A percentile compares a stretch with the other conserved stretches of the same genome.
Conservation (phyloP, 2,888 invertebrate species). For the Idaea biselata region DNA sequence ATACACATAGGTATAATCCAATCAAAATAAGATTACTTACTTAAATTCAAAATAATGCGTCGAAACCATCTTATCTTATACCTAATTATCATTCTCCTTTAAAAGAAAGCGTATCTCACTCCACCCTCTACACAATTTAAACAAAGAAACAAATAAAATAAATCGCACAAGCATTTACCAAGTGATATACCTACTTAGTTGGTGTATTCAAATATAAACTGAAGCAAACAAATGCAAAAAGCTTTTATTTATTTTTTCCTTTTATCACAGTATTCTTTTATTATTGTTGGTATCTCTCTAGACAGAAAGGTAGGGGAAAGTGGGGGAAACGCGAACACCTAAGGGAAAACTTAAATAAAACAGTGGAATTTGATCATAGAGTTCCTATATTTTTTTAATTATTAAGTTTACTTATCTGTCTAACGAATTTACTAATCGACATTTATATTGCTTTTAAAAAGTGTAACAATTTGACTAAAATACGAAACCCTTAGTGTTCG, state of each 20-base stretch:
- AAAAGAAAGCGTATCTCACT: slow-evolving; percentile 6
- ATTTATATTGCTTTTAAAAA: no score
- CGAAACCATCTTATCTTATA: not conserved
- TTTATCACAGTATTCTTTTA: not conserved
- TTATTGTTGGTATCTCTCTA: not conserved
- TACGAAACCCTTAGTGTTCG: no score
- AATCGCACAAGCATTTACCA: not conserved
- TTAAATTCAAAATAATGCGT: not conserved
- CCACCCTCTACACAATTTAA: not conserved
- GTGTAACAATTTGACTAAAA: no score
- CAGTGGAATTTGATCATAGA: no score
- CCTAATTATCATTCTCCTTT: not conserved
- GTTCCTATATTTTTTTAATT: no score
- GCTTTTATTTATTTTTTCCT: not conserved
- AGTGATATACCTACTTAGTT: not conserved
- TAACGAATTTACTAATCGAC: no score
- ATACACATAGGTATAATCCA: no score
- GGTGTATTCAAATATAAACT: not conserved
- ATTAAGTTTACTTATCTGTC: no score
- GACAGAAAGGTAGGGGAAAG: not conserved
- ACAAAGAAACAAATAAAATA: not conserved
- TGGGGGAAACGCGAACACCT: no score
- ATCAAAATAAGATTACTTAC: not conserved
- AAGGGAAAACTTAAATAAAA: no score
- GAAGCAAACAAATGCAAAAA: not conserved